A percentile compares a stretch with the other conserved stretches of the same genome.
These are phyloP conservation scores for Tribolium madens DNA, from an alignment of 1,140 invertebrate genomes.

Conservation along the genomic window DNA sequence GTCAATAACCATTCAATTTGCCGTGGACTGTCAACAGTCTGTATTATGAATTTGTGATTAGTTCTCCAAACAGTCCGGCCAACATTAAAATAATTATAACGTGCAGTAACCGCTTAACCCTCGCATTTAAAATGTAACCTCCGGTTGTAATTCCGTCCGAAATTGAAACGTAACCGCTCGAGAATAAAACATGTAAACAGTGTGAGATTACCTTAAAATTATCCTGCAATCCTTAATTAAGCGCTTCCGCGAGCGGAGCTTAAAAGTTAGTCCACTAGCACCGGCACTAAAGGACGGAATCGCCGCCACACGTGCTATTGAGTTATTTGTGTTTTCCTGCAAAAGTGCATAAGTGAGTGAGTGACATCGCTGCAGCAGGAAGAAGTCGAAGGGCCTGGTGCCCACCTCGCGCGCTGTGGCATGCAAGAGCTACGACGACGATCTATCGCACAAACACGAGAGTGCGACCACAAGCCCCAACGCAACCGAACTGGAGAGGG, in stretches of 20 bases:
- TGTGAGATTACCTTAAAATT: slow-evolving; percentile 11
- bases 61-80: not conserved
- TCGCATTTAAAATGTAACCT: not conserved
- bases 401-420: not conserved
- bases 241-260: not conserved
- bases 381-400: not conserved
- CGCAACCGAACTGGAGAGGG: slow-evolving; percentile 33
- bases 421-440: not conserved
- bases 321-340: not conserved
- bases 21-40: not conserved
- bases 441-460: slow-evolving; percentile 1
- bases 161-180: not conserved
- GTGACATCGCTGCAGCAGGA: no score
- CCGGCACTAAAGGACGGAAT: not conserved
- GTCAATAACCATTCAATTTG: not conserved
- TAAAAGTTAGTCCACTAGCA: slow-evolving; percentile 2
- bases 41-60: not conserved
- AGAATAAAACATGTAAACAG: slow-evolving; percentile 2
- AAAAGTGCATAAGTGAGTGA: no score
- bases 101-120: not conserved
- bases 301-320: not conserved
- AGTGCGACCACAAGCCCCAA: slow-evolving; percentile 30
- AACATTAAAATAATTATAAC: not conserved
- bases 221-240: slow-evolving; percentile 3
- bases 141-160: not conserved